Base-by-base conservation (phyloP, 1,140 invertebrate genomes). In the Drosophila orena region DNA sequence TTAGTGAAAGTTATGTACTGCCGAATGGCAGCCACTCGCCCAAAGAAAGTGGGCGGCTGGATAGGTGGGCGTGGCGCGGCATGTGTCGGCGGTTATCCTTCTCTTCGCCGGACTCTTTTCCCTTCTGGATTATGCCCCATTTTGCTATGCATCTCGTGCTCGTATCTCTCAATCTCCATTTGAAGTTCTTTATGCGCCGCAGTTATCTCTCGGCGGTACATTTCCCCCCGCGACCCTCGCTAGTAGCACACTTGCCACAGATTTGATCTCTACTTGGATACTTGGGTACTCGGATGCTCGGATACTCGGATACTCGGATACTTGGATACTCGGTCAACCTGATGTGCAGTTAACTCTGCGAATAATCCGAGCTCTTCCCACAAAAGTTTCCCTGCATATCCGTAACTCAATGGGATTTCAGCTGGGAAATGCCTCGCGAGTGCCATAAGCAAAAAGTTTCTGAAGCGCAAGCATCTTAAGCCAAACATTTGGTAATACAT, bases 1-100 rank as follows among this genome's bases (percentile, higher is more conserved):
- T 77, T 77, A 77, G 74, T 61, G 64, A 77, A 77, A 77, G 74
- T 77, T 77, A 77, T 76, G 74, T 60, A 77, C 74, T 77, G 37
- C 56, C 73, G 69, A 77, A 77, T 77, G 74, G 71, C 58, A 27
- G 34, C 40, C 44, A 34, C 55, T 27, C 44, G 44, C 22, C 14
- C 12, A 8, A 40, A 43, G 53, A 40, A n/a, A 24, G 14, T 12
- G 5, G 34, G 20, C 11, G 11, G 10, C 1, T 2, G 17, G 27
- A 8, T 10, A 17, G 8, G 10, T 14, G 14, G 10, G 11, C 12
- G 22, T 27, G 30, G 11, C 10, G 37, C 10, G 11, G 24, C 1
- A 8, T n/a, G 15, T 1, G n/a, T 1, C 3, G n/a, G 8, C 7
- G 60, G 14, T 54, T 44, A 47, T 49, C n/a, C 6, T 15, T 10